Conservation (phyloP, 2,888 invertebrate genomes). For the Agrotis puta region DNA sequence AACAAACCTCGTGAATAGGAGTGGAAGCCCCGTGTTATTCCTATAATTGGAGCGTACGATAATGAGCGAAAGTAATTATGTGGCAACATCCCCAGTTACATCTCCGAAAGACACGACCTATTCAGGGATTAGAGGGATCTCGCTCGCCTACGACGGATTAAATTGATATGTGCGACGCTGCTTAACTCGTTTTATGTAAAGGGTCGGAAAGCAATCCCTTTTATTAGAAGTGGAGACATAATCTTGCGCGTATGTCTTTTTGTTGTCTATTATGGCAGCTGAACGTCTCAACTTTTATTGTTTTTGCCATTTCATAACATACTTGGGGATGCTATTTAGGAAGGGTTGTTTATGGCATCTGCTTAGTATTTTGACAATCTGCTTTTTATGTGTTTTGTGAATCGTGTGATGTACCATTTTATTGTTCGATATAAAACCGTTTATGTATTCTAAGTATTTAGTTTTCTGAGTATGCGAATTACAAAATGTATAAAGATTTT, state of each 20-base stretch:
- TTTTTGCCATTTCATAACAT: conserved; percentile 75
- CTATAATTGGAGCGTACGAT: conserved; percentile 70
- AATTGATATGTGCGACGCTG: conserved; percentile 87
- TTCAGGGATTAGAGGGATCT: conserved; percentile 86
- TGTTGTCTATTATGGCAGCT: conserved; percentile 80
- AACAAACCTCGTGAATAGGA: conserved; percentile 38
- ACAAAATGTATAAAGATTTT: conserved; percentile 68
- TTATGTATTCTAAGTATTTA: conserved; percentile 47
- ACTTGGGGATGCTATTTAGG: conserved; percentile 75
- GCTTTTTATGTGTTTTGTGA: conserved; percentile 39
- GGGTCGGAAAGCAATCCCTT: conserved; percentile 86
- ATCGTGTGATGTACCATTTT: conserved; percentile 45
- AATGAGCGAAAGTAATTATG: conserved; percentile 86
- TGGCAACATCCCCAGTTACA: conserved; percentile 85
- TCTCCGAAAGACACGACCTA: conserved; percentile 80
- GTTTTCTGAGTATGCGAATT: conserved; percentile 50
- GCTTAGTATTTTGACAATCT: conserved; percentile 63
- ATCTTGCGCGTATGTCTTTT: conserved; percentile 85
- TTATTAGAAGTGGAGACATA: conserved; percentile 86
- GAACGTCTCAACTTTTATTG: conserved; percentile 79
- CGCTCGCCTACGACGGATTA: conserved; percentile 85
- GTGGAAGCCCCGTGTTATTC: conserved; percentile 59
- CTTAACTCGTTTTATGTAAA: conserved; percentile 87
- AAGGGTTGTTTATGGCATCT: conserved; percentile 67
- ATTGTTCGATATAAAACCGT: conserved; percentile 61